These are phyloP conservation scores for Microhierax caerulescens DNA, from an alignment of 2,797 vertebrate genomes.

Conservation along the genomic window DNA sequence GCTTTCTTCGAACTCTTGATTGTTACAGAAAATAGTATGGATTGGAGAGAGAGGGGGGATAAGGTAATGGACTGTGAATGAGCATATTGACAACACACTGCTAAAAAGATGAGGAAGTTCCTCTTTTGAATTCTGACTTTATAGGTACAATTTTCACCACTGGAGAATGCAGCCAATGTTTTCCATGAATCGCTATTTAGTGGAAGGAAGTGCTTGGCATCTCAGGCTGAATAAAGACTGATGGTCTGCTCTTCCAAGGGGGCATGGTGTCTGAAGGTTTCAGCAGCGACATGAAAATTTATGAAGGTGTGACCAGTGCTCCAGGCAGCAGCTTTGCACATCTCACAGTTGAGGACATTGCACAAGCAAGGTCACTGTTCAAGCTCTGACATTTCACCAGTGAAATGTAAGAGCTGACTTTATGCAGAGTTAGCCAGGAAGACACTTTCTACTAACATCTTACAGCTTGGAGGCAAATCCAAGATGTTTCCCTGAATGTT, in stretches of 20 bases:
- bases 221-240: not conserved
- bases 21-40: not conserved
- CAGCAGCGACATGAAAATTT: not conserved
- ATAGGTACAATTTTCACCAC: not conserved
- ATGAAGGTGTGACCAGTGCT: not conserved
- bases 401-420: not conserved
- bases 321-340: not conserved
- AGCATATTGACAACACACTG: not conserved
- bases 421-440: not conserved
- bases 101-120: not conserved
- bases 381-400: not conserved
- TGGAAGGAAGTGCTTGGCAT: not conserved
- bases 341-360: not conserved
- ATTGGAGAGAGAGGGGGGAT: not conserved
- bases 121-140: not conserved
- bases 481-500: not conserved
- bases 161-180: not conserved
- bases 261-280: not conserved
- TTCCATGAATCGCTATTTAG: not conserved
- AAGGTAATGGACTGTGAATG: not conserved
- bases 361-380: not conserved
- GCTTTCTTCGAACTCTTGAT: not conserved
- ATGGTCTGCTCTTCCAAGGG: not conserved
- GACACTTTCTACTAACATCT: not conserved
- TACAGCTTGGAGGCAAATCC: not conserved